Evolutionary conservation across 2,797 vertebrate species (phyloP).

Genomic region (Gephyroberyx darwinii): DNA sequence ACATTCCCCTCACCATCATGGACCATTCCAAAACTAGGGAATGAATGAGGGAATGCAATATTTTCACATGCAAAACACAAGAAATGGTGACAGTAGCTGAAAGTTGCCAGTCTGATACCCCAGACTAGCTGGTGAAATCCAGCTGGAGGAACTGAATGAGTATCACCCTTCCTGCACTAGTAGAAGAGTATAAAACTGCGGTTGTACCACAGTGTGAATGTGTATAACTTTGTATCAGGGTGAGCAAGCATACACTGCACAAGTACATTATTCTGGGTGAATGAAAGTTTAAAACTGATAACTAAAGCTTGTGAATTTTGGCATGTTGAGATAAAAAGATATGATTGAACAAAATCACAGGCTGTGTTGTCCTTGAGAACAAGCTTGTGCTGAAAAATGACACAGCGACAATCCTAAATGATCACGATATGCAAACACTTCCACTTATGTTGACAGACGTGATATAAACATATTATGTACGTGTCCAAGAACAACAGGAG

Average conservation of each 20-base stretch:
- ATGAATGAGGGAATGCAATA: constrained; percentile 3
- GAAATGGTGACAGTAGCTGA: not conserved
- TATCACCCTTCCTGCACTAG: too few species aligned
- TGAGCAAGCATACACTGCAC: not conserved
- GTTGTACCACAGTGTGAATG: not conserved
- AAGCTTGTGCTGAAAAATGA: not conserved
- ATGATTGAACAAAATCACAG: not conserved
- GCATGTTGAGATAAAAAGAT: not conserved
- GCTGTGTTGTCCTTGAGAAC: not conserved
- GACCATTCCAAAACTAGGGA: constrained; percentile 90
- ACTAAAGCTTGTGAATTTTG: not conserved
- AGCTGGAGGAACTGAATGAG: too few species aligned
- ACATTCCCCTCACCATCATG: constrained; percentile 94
- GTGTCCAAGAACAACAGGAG: too few species aligned
- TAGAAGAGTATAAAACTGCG: too few species aligned
- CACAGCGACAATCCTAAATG: not conserved
- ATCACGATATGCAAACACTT: not conserved
- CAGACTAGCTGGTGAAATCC: too few species aligned
- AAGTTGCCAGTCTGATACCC: not conserved
- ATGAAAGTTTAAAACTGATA: not conserved
- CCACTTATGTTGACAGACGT: too few species aligned
- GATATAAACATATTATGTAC: too few species aligned
- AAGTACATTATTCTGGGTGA: not conserved
- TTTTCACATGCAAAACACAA: not conserved
- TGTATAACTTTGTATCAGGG: not conserved